phyloP scores from a whole-genome alignment of 2,888 invertebrate species.

The Hipparchia semele region DNA sequence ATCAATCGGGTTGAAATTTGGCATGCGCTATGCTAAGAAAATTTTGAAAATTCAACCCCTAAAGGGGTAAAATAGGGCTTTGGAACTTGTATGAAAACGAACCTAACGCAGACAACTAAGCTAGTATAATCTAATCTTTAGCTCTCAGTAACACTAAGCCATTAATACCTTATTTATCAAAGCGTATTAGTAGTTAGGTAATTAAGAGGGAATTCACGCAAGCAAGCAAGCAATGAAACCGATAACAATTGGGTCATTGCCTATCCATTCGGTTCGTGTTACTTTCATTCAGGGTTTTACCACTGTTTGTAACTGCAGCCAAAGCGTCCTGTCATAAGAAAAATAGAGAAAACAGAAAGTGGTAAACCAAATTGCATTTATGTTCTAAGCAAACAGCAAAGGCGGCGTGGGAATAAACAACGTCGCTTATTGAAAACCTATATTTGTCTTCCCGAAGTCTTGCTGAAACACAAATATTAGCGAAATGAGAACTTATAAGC shows the following conservation, averaged over 20 bases:
- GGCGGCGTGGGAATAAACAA: constrained; percentile 24
- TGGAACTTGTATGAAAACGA: no score
- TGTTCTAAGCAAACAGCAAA: constrained; percentile 5
- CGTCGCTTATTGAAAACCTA: constrained; percentile 32
- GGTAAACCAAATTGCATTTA: constrained; percentile 12
- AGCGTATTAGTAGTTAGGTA: background rate
- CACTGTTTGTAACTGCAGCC: background rate
- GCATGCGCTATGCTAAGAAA: no score
- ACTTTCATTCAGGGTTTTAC: background rate
- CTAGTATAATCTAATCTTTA: no score
- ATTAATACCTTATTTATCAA: background rate
- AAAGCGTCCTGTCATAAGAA: background rate
- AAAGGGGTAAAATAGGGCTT: no score
- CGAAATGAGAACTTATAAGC: constrained; percentile 33
- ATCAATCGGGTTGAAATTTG: no score
- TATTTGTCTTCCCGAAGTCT: constrained; percentile 28
- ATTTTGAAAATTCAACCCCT: no score
- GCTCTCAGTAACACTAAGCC: no score
- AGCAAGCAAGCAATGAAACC: no score
- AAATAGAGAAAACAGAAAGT: constrained; percentile 4
- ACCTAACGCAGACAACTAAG: no score
- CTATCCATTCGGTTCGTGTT: no score
- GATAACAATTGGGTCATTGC: no score
- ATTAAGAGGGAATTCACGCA: no score
- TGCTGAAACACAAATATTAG: constrained; percentile 19